These are phyloP conservation scores for Mionectes macconnelli DNA, from an alignment of 2,113 vertebrate species.

Conservation along the genomic window DNA sequence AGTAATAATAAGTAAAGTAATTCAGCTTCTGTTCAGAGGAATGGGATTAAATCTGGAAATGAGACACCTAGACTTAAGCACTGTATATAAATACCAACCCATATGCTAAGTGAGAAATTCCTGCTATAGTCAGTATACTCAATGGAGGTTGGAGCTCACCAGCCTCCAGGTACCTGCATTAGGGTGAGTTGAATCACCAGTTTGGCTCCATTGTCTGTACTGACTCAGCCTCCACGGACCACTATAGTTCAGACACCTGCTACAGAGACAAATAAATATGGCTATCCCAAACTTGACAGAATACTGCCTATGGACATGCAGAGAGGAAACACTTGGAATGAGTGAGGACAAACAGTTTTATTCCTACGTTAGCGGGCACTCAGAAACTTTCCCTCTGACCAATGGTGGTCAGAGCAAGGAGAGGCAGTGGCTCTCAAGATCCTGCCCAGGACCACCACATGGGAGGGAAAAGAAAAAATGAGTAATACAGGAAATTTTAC, in stretches of 20 bases:
- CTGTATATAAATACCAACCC: background rate
- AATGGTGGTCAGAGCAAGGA: background rate
- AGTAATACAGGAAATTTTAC: background rate
- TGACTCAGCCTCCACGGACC: background rate
- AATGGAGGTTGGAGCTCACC: background rate
- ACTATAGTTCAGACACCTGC: accelerated
- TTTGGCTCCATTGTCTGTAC: background rate
- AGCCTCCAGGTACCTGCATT: background rate
- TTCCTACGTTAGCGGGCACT: background rate
- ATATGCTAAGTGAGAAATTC: background rate
- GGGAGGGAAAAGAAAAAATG: background rate
- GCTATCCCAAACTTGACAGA: background rate
- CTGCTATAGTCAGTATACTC: background rate
- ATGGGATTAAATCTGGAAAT: background rate
- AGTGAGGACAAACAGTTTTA: background rate
- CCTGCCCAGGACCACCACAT: background rate
- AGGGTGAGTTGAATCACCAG: background rate
- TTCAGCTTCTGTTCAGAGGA: background rate
- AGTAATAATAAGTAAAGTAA: background rate
- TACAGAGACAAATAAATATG: background rate
- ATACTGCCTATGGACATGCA: background rate
- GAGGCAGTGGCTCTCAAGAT: background rate
- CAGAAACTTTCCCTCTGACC: background rate
- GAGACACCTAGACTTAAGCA: background rate
- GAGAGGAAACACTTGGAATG: background rate